Evolutionary conservation across 2,888 invertebrate species (phyloP).

Genomic region (Atethmia centrago): DNA sequence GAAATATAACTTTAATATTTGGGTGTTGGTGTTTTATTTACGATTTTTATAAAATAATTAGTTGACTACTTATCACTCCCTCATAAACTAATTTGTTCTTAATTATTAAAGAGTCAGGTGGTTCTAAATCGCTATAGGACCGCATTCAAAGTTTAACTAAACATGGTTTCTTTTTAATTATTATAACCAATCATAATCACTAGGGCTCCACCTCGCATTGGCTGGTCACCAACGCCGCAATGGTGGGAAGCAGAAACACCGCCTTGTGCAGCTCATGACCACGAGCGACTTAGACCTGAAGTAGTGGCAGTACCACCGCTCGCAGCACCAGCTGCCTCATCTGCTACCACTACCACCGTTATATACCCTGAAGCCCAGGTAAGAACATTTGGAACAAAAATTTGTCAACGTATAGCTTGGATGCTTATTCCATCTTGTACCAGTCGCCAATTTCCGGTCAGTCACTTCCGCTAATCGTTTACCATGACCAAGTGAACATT

Average conservation of each 20-base stretch:
- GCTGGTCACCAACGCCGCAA: constrained; percentile 89
- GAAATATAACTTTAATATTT: constrained; percentile 33
- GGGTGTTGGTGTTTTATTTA: constrained; percentile 42
- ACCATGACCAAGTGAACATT: neutral
- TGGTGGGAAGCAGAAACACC: constrained; percentile 91
- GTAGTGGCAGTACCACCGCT: constrained; percentile 97
- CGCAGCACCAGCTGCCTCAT: constrained; percentile 96
- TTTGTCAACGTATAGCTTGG: neutral
- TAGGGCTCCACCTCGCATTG: constrained; percentile 84
- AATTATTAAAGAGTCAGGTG: neutral
- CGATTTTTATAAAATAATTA: neutral
- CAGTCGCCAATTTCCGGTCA: neutral
- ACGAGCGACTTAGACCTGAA: constrained; percentile 95
- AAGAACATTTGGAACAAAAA: neutral
- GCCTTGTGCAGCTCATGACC: constrained; percentile 95
- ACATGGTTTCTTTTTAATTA: neutral
- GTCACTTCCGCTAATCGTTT: neutral
- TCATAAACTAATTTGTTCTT: too few relatives aligned
- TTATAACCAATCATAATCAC: constrained; percentile 26
- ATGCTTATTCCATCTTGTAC: neutral
- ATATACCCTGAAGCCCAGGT: constrained; percentile 98
- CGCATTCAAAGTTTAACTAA: neutral
- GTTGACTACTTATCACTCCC: too few relatives aligned
- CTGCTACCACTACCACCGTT: constrained; percentile 95
- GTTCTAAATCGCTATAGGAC: neutral